Percentiles rank a stretch among this genome's conserved stretches.
phyloP scores from a whole-genome alignment of 2,888 invertebrate genomes.

The Catotricha subobsoleta region DNA sequence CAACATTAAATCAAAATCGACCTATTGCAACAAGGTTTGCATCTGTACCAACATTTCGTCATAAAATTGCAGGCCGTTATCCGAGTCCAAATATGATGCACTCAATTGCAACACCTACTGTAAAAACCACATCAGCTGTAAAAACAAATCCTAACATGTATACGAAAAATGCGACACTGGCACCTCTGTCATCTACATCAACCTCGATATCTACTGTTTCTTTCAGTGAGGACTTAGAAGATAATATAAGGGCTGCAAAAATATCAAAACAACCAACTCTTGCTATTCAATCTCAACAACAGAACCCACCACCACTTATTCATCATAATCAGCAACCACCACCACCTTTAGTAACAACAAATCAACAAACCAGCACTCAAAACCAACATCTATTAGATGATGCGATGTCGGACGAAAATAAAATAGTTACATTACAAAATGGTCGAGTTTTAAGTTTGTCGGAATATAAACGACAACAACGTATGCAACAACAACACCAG shows the following conservation, averaged over 20 bases:
- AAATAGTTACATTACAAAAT: conserved; percentile 28
- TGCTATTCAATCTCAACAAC: too few relatives aligned
- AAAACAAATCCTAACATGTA: not conserved
- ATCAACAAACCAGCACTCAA: not conserved
- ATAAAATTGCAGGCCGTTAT: too few relatives aligned
- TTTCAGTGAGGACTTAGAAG: not conserved
- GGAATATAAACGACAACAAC: conserved; percentile 30
- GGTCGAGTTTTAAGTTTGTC: conserved; percentile 33
- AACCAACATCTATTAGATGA: not conserved
- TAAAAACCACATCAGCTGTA: not conserved
- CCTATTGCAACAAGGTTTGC: too few relatives aligned
- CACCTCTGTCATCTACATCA: not conserved
- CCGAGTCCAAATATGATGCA: not conserved
- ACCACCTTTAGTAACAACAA: conserved; percentile 6
- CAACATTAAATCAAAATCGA: not conserved
- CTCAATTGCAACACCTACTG: not conserved
- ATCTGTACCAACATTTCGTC: too few relatives aligned
- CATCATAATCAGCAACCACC: too few relatives aligned
- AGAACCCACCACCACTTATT: conserved; percentile 20
- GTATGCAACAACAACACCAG: not conserved
- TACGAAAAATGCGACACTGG: not conserved
- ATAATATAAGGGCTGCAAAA: not conserved
- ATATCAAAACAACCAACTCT: not conserved
- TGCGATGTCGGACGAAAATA: conserved; percentile 29
- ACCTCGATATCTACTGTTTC: not conserved